These are phyloP conservation scores for Acrobasis repandana DNA, from an alignment of 2,888 invertebrate species.

Conservation along the genomic window DNA sequence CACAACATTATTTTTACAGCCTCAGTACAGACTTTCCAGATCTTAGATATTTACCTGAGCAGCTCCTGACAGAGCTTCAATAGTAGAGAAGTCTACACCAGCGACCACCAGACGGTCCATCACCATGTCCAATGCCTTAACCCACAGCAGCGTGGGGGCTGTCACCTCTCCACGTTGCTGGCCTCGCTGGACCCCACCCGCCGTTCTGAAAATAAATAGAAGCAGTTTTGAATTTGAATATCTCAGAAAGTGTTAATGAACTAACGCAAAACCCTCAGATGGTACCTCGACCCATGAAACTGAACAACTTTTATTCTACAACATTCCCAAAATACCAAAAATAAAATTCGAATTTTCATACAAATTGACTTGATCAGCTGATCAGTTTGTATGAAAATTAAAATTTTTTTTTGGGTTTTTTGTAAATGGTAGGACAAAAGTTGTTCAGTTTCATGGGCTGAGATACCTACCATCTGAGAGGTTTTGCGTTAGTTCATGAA, in stretches of 20 bases:
- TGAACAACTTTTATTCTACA: no score
- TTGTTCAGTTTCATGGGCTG: no score
- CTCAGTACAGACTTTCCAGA: neutral
- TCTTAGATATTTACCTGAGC: conserved; percentile 87
- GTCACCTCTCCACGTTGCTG: conserved; percentile 83
- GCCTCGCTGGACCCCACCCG: conserved; percentile 81
- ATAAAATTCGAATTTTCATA: no score
- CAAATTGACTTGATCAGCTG: no score
- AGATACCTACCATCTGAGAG: no score
- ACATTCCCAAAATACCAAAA: no score
- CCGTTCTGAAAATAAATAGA: conserved; percentile 60
- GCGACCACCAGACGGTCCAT: conserved; percentile 91
- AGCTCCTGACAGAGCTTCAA: conserved; percentile 94
- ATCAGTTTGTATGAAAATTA: no score
- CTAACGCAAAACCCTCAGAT: no score
- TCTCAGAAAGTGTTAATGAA: neutral
- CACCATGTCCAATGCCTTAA: conserved; percentile 96
- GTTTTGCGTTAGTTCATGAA: no score
- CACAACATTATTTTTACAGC: neutral
- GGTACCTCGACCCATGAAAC: no score
- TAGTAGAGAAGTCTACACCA: conserved; percentile 91
- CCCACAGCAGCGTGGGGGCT: conserved; percentile 96
- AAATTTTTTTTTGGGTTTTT: no score
- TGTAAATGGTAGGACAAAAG: no score
- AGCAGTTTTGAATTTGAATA: neutral